These are phyloP conservation scores for Cremastinae sp. DNA, from an alignment of 2,888 invertebrate genomes.

Conservation along the genomic window DNA sequence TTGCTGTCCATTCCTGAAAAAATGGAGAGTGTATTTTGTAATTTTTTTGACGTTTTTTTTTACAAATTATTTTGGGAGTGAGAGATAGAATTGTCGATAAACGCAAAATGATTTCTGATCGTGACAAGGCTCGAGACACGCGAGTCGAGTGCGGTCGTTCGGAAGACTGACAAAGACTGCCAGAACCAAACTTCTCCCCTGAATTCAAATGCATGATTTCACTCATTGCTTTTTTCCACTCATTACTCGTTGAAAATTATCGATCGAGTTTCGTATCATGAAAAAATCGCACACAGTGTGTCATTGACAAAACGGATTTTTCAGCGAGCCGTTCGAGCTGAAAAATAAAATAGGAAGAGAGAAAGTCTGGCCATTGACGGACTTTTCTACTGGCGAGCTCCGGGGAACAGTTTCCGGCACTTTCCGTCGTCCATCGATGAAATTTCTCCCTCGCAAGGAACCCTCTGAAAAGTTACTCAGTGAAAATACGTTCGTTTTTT, in stretches of 20 bases:
- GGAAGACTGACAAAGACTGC: conserved; percentile 69
- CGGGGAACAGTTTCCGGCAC: neutral
- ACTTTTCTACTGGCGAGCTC: too few species aligned
- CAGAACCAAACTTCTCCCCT: conserved; percentile 65
- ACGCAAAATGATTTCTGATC: neutral
- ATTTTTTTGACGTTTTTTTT: too few species aligned
- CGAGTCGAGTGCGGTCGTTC: conserved; percentile 66
- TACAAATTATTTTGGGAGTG: too few species aligned
- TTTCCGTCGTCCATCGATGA: conserved; percentile 18
- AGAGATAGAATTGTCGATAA: too few species aligned
- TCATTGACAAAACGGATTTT: too few species aligned
- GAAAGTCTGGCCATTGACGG: neutral
- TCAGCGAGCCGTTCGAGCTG: too few species aligned
- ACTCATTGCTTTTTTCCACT: neutral
- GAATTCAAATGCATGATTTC: conserved; percentile 16
- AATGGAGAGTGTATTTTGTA: too few species aligned
- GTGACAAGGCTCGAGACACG: conserved; percentile 36
- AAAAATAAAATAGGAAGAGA: neutral
- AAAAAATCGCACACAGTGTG: too few species aligned
- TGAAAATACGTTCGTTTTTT: conserved; percentile 19
- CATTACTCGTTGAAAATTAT: neutral
- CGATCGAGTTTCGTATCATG: too few species aligned
- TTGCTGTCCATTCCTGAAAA: too few species aligned
- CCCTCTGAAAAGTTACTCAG: conserved; percentile 14
- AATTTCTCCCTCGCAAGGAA: neutral